Base-by-base conservation (phyloP, 2,888 invertebrate species). In the Hypsopygia costalis region DNA sequence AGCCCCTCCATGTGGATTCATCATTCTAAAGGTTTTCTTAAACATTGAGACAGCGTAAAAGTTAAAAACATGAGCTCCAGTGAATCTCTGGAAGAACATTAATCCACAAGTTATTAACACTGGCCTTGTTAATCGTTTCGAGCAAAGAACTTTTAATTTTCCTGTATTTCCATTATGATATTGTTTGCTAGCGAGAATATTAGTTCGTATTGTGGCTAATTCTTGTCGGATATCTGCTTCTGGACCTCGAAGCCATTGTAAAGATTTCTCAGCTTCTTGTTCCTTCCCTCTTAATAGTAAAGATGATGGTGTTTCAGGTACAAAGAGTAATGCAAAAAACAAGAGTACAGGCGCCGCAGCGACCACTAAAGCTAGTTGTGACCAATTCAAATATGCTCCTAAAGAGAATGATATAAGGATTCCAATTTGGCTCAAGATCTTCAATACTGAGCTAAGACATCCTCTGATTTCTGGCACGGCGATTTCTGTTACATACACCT, bases 401-500 rank as follows among this genome's bases (percentile, higher is more conserved):
- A 95, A 91, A 5, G 93, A 91, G 81, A 95, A 97, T 11, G 94
- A 93, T 47, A 95, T 91, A 16, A 97, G 90, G 45, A 97, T 94
- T 1, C 97, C 97, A 34, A 95, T 91, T 68, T 96, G 95, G 30
- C 95, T 94, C 37, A 94, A 91, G 50, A 97, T 93, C 82, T 97
- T 97, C 37, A 95, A 89, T 44, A 96, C 92, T 11, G 96, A 94
- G 59, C 96, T 96, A 34, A 97, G 89, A 49, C 95, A 94, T 3
- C 97, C 97, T 50, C 97, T 90, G 60, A 96, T 93, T 47, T 95
- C 93, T 16, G 96, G 94, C 27, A 95, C 93, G 10, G 97, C 94
- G 59, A 97, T 96, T 85, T 98, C 97, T 55, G 96, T 95, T 59
- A 97, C 93, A 87, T 97, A 98, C 48, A 97, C 95, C 93, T 90